A percentile compares a stretch with the other conserved stretches of the same genome.
These are phyloP conservation scores for Lacerta bilineata DNA, from an alignment of 2,797 vertebrate genomes.

Conservation along the genomic window DNA sequence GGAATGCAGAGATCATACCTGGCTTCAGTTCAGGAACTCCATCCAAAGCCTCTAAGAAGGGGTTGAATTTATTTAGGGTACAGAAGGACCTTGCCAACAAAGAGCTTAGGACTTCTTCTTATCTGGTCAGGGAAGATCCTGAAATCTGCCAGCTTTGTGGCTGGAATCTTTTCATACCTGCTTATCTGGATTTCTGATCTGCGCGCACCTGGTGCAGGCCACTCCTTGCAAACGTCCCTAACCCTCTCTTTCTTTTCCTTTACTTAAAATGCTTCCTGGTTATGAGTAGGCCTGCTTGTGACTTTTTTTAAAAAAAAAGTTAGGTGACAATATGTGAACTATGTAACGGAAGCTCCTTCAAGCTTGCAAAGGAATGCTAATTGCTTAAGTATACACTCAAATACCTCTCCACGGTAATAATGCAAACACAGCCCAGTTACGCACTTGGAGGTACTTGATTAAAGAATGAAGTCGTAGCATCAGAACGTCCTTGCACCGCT, in stretches of 20 bases:
- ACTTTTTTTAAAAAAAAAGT: not conserved
- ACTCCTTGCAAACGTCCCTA: not conserved
- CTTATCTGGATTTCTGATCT: not conserved
- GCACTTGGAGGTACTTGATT: not conserved
- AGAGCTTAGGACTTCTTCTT: not conserved
- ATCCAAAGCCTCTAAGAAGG: not conserved
- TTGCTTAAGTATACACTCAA: not conserved
- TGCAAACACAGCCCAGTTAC: not conserved
- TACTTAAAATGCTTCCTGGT: slow-evolving; percentile 22
- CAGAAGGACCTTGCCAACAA: not conserved
- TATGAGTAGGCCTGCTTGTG: not conserved
- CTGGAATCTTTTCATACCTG: not conserved
- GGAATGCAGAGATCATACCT: not conserved
- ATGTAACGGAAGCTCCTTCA: slow-evolving; percentile 5
- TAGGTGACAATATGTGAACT: not conserved
- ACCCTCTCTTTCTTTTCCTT: not conserved
- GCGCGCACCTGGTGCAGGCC: not conserved
- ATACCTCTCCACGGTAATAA: not conserved
- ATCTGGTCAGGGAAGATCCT: not conserved
- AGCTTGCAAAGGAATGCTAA: slow-evolving; percentile 20
- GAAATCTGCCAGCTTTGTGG: not conserved
- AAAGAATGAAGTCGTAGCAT: not conserved
- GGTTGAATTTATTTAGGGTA: not conserved
- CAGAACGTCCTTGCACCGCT: too few relatives aligned
- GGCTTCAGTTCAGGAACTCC: not conserved